These are phyloP conservation scores for Synanceia verrucosa DNA, from an alignment of 2,797 vertebrate species.

Conservation along the genomic window DNA sequence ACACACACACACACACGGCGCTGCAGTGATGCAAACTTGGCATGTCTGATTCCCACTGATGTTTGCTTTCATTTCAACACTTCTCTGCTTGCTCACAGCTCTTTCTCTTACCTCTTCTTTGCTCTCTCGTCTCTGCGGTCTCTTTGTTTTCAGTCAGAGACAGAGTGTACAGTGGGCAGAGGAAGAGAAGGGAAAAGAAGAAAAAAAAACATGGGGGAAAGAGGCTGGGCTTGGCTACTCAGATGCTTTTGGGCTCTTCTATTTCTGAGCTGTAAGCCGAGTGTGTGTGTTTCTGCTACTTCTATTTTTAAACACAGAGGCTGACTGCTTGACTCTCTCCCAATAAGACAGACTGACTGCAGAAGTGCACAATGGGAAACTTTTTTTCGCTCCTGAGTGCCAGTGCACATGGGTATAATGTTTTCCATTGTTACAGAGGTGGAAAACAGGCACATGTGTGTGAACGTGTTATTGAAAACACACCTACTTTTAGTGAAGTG, in stretches of 20 bases:
- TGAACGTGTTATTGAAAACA: background rate
- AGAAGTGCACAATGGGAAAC: slow-evolving; percentile 58
- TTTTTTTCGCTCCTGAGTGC: slow-evolving; percentile 21
- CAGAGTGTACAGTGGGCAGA: background rate
- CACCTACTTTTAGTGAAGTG: background rate
- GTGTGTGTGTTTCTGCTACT: slow-evolving; percentile 31
- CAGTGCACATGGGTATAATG: slow-evolving; percentile 37
- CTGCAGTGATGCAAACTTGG: slow-evolving; percentile 19
- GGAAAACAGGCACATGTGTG: slow-evolving; percentile 36
- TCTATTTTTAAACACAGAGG: slow-evolving; percentile 66
- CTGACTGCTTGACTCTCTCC: slow-evolving; percentile 38
- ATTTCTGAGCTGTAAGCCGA: slow-evolving; percentile 38
- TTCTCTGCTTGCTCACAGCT: background rate
- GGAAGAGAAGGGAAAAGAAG: background rate
- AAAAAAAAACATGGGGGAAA: background rate
- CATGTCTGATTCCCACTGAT: slow-evolving; percentile 5
- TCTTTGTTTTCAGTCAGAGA: slow-evolving; percentile 9
- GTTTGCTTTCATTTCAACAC: background rate
- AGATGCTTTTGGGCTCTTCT: slow-evolving; percentile 47
- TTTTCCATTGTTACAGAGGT: slow-evolving; percentile 56
- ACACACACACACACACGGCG: slow-evolving; percentile 27
- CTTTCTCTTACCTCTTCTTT: slow-evolving; percentile 31
- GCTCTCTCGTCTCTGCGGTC: background rate
- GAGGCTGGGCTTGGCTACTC: slow-evolving; percentile 12
- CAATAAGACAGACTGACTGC: slow-evolving; percentile 44